Evolutionary conservation across 2,113 vertebrate genomes (phyloP), one percentile per base, ranked within the genome.

Genomic region (Brachionichthys hirsutus): DNA sequence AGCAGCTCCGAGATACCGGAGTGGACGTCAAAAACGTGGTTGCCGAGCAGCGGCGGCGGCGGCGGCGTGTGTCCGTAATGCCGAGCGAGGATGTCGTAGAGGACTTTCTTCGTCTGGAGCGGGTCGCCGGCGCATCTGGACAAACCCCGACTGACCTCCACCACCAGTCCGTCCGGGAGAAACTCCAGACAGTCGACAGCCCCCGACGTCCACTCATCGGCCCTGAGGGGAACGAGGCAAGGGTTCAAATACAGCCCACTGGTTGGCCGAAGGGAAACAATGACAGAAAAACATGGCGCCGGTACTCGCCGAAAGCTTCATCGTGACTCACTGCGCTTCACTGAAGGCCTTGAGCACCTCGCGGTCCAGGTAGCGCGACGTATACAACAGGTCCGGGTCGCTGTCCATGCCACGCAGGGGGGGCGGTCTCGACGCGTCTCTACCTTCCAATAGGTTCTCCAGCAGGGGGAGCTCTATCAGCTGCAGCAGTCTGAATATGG

Each of bases 321-420:
- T 30, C 9, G 4, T 34, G 41, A 91, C 95, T 78, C 85, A 99
- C 97, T 98, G 95, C 10, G 97, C 94, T 81, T 98, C 94, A 75
- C 95, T 91, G 79, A 98, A 98, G 69, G 96, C 96, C 85, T 97
- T 99, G 64, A 99, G 94, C 77, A 99, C 94, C 73, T 95, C 93
- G 55, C 96, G 85, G 84, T 99, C 97, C 44, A 99, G 78, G 71
- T 94, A 98, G 85, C 92, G 95, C 36, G 93, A 94, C 2, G 87
- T 92, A 79, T 92, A 90, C 68, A 93, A 72, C 50, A 90, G 84
- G 14, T 92, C 92, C 2, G 92, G 67, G 47, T 90, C 91, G 15
- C 89, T 93, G 83, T 89, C 90, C 38, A 87, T 73, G 14, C 84
- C 80, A 18, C 89, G 82, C 15, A 90, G 77, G 43, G 87, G 82